Evolutionary conservation across 2,113 vertebrate genomes (phyloP).

Genomic region (Gopherus evgoodei): DNA sequence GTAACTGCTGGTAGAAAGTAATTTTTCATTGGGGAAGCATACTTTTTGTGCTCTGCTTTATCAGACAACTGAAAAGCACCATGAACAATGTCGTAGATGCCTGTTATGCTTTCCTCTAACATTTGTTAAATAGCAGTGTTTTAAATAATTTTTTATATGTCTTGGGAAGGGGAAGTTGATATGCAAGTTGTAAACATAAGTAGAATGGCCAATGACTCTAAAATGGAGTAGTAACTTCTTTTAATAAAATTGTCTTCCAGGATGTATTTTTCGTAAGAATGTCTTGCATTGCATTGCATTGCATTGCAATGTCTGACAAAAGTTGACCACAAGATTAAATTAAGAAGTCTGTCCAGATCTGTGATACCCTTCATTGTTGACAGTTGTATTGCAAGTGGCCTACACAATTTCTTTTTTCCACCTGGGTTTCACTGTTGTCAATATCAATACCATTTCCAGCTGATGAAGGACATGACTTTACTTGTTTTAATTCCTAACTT

Average conservation of each 20-base stretch:
- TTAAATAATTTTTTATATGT: not conserved
- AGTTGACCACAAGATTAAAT: not conserved
- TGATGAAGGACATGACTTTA: not conserved
- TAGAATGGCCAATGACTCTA: not conserved
- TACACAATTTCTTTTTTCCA: not conserved
- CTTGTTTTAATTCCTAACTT: not conserved
- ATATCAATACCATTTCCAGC: not conserved
- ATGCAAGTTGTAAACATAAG: not conserved
- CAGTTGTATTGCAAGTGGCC: not conserved
- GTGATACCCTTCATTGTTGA: not conserved
- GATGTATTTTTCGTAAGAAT: not conserved
- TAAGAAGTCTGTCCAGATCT: not conserved
- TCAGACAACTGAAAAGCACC: not conserved
- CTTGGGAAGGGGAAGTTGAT: not conserved
- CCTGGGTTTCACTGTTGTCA: not conserved
- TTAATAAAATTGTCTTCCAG: not conserved
- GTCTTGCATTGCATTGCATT: not conserved
- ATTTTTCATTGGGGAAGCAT: not conserved
- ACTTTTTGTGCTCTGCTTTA: not conserved
- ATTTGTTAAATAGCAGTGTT: not conserved
- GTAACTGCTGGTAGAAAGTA: too few relatives aligned
- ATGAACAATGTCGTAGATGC: not conserved
- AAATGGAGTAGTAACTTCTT: not conserved
- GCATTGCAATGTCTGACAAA: not conserved
- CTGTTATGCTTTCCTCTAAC: not conserved